A percentile compares a stretch with the other conserved stretches of the same genome.
phyloP scores from a whole-genome alignment of 1,140 invertebrate species.

The Drosophila oshimai region DNA sequence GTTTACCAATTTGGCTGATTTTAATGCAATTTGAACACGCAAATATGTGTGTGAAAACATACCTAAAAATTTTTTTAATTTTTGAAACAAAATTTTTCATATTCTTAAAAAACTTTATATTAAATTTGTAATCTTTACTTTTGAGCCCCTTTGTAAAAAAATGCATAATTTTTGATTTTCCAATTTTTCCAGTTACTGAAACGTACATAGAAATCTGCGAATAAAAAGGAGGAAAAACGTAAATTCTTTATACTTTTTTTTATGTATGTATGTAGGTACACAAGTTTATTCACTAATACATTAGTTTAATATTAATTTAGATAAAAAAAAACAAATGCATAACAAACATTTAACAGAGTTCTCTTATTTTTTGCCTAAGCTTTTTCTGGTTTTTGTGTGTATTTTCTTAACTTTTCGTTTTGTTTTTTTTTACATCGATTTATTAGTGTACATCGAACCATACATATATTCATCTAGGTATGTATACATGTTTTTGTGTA shows the following conservation, averaged over 20 bases:
- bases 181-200: no score
- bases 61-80: no score
- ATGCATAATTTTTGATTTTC: no score
- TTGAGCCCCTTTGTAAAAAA: no score
- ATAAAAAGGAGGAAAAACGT: not conserved
- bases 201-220: no score
- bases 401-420: slow-evolving; percentile 15
- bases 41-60: no score
- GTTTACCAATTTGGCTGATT: no score
- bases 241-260: slow-evolving; percentile 28
- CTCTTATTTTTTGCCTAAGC: slow-evolving; percentile 10
- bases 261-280: slow-evolving; percentile 75
- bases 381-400: slow-evolving; percentile 15
- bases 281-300: slow-evolving; percentile 72
- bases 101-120: no score
- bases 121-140: no score
- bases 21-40: no score
- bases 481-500: slow-evolving; percentile 49
- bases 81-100: no score
- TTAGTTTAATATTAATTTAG: slow-evolving; percentile 64
- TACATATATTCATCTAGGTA: slow-evolving; percentile 27
- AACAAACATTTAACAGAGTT: slow-evolving; percentile 75
- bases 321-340: slow-evolving; percentile 74
- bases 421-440: slow-evolving; percentile 31
- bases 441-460: slow-evolving; percentile 28